Evolutionary conservation across 2,888 invertebrate genomes (phyloP).

Genomic region (Hybos culiciformis): DNA sequence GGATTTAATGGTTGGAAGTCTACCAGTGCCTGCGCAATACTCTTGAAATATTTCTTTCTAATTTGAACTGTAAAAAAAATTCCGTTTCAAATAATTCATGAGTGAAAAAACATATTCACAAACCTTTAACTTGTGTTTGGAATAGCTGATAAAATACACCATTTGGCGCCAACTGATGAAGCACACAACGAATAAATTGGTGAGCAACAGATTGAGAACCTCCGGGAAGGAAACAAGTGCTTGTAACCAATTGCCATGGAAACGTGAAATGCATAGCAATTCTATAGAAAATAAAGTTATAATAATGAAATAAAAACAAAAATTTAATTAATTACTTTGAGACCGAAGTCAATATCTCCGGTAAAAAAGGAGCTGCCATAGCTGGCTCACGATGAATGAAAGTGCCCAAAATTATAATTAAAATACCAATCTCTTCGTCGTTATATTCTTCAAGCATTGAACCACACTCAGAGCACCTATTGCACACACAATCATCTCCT

Average conservation of each 20-base stretch:
- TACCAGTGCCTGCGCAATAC: slow-evolving; percentile 80
- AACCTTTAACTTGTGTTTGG: slow-evolving; percentile 75
- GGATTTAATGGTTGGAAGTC: slow-evolving; percentile 95
- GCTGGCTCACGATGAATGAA: slow-evolving; percentile 93
- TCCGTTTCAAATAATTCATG: background rate
- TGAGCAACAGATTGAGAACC: slow-evolving; percentile 91
- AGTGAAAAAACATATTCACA: slow-evolving; percentile 11
- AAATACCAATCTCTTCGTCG: slow-evolving; percentile 90
- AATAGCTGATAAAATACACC: slow-evolving; percentile 95
- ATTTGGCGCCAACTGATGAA: slow-evolving; percentile 94
- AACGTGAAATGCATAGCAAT: slow-evolving; percentile 66
- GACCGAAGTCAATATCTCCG: slow-evolving; percentile 78
- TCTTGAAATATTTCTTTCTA: slow-evolving; percentile 79
- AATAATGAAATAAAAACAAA: background rate
- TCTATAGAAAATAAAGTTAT: slow-evolving; percentile 31
- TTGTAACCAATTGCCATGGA: slow-evolving; percentile 83
- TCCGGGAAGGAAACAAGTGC: slow-evolving; percentile 79
- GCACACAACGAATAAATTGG: slow-evolving; percentile 89
- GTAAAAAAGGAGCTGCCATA: slow-evolving; percentile 84
- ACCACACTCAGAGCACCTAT: slow-evolving; percentile 75
- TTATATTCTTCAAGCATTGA: slow-evolving; percentile 81
- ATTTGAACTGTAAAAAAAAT: slow-evolving; percentile 25
- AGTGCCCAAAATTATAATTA: slow-evolving; percentile 85
- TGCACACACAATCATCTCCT: slow-evolving; percentile 57
- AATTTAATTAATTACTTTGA: slow-evolving; percentile 49